phyloP scores from a whole-genome alignment of 2,888 invertebrate genomes.

The Odontomyia ornata region DNA sequence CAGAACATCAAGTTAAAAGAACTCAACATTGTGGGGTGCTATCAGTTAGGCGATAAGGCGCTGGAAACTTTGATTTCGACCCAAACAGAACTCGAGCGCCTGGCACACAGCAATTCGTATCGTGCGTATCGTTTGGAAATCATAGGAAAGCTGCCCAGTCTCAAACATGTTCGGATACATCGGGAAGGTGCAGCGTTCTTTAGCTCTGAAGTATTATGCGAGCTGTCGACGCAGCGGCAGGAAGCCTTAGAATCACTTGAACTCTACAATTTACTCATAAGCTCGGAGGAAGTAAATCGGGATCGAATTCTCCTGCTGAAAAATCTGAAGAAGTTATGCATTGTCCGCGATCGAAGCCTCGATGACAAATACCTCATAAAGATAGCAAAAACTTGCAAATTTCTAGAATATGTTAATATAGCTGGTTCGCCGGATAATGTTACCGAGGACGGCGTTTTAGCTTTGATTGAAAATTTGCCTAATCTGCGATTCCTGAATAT shows the following conservation, averaged over 20 bases:
- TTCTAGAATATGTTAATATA: conserved; percentile 7
- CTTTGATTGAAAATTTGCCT: not conserved
- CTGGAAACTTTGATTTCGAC: conserved; percentile 30
- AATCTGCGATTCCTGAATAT: not conserved
- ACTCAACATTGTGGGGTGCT: conserved; percentile 48
- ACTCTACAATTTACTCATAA: not conserved
- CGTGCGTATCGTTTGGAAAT: not conserved
- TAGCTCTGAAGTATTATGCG: not conserved
- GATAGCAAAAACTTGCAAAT: not conserved
- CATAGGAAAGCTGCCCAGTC: not conserved
- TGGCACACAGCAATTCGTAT: conserved; percentile 39
- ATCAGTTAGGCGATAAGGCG: conserved; percentile 40
- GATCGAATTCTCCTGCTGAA: not conserved
- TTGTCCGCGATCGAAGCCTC: conserved; percentile 3
- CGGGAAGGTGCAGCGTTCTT: not conserved
- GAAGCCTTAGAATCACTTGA: conserved; percentile 3
- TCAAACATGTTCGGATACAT: conserved; percentile 27
- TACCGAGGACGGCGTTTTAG: not conserved
- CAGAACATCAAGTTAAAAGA: conserved; percentile 43
- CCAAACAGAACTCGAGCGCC: conserved; percentile 37
- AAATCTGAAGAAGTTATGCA: conserved; percentile 14
- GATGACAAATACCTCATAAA: not conserved
- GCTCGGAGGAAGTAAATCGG: not conserved
- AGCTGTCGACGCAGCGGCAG: conserved; percentile 7
- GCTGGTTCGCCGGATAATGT: not conserved